Evolutionary conservation across 2,113 vertebrate species (phyloP).

Genomic region (Tetrao urogallus): DNA sequence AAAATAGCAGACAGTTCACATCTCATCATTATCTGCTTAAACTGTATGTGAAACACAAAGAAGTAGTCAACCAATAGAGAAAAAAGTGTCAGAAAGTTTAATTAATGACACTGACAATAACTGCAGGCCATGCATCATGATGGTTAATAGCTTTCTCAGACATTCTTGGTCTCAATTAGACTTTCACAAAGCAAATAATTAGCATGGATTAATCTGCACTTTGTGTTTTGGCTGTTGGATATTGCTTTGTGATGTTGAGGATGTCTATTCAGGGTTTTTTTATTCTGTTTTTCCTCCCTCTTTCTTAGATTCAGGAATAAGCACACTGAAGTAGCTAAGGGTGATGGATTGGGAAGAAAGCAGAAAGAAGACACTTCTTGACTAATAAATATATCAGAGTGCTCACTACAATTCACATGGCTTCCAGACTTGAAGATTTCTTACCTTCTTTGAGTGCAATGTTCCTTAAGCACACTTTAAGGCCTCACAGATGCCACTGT

Average conservation of each 20-base stretch:
- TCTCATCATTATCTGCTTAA: background rate
- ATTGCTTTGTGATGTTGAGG: background rate
- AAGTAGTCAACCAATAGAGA: background rate
- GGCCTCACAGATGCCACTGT: too few species aligned
- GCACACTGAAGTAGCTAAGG: background rate
- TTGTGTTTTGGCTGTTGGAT: background rate
- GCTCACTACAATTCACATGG: background rate
- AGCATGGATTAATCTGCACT: background rate
- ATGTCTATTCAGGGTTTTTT: background rate
- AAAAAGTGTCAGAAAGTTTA: background rate
- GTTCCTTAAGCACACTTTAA: background rate
- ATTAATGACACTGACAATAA: background rate
- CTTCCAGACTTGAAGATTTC: background rate
- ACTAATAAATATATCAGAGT: background rate
- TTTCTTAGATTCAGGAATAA: background rate
- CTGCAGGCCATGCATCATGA: fast-evolving
- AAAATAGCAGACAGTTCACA: background rate
- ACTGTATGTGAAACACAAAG: background rate
- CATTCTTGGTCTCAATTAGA: background rate
- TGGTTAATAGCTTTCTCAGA: background rate
- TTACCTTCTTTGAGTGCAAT: background rate
- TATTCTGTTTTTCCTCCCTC: background rate
- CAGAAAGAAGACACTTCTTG: background rate
- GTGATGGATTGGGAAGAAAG: background rate
- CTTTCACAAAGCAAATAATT: background rate